A percentile compares a stretch with the other conserved stretches of the same genome.
Conservation (phyloP, 2,797 vertebrate genomes). For the Mus minutoides region DNA sequence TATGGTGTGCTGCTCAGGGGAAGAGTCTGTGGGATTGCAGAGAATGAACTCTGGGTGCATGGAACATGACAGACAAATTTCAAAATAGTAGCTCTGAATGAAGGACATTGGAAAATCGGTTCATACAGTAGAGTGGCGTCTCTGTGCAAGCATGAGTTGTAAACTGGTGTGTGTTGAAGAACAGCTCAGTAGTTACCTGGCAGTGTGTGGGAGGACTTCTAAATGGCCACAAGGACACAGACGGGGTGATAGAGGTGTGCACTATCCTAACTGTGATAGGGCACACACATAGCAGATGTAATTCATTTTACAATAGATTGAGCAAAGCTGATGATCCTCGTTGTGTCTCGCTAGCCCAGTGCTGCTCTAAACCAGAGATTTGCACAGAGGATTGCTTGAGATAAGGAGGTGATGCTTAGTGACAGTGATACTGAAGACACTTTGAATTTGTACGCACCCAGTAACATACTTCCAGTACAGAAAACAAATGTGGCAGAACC, state of each 20-base stretch:
- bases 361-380: not conserved
- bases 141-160: too few relatives aligned
- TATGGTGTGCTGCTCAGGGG: not conserved
- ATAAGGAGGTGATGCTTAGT: not conserved
- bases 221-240: not conserved
- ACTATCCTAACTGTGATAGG: not conserved
- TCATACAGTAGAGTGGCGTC: accelerated
- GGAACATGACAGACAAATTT: not conserved
- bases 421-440: not conserved
- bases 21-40: too few relatives aligned
- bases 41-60: not conserved
- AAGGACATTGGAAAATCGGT: not conserved
- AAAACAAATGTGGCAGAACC: not conserved
- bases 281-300: not conserved
- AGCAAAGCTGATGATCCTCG: not conserved
- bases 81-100: not conserved
- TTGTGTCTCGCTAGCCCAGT: accelerated
- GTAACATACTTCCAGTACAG: not conserved
- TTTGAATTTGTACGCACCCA: not conserved
- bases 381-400: not conserved
- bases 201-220: too few relatives aligned
- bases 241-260: accelerated
- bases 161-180: not conserved
- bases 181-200: too few relatives aligned
- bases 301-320: not conserved